These are phyloP conservation scores for Bombus picipes DNA, from an alignment of 1,140 invertebrate genomes.

Conservation along the genomic window DNA sequence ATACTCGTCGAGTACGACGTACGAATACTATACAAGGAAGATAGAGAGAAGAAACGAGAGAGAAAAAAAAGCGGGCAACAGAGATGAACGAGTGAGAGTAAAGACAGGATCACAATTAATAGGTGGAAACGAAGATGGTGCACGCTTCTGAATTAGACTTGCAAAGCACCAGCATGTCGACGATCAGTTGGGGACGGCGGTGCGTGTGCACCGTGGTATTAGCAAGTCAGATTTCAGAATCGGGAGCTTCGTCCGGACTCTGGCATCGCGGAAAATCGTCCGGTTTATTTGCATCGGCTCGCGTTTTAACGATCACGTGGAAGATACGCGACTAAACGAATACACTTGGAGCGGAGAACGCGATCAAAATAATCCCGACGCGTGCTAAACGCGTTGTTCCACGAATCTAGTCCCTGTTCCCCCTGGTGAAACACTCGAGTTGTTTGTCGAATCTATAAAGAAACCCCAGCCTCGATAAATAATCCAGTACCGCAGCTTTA, in stretches of 20 bases:
- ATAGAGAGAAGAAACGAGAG: too few relatives aligned
- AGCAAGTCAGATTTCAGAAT: constrained; percentile 54
- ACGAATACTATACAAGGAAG: neutral
- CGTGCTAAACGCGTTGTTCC: constrained; percentile 10
- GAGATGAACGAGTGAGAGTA: neutral
- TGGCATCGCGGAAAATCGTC: constrained; percentile 40
- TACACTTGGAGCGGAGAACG: neutral
- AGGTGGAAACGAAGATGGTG: constrained; percentile 38
- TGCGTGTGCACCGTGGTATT: constrained; percentile 35
- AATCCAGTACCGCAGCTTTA: neutral
- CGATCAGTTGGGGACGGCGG: neutral
- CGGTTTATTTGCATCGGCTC: constrained; percentile 37
- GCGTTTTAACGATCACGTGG: constrained; percentile 4
- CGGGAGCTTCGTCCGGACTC: constrained; percentile 1
- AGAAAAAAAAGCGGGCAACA: neutral
- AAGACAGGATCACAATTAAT: constrained; percentile 46
- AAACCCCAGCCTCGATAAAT: neutral
- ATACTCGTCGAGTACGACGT: neutral
- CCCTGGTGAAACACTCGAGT: neutral
- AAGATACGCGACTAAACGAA: constrained; percentile 11
- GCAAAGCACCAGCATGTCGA: constrained; percentile 34
- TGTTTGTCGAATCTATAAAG: neutral
- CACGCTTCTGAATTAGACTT: constrained; percentile 48
- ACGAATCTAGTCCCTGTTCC: neutral
- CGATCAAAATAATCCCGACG: constrained; percentile 8